Conservation (phyloP, 1,140 invertebrate genomes). For the Phymorhynchus buccinoides region DNA sequence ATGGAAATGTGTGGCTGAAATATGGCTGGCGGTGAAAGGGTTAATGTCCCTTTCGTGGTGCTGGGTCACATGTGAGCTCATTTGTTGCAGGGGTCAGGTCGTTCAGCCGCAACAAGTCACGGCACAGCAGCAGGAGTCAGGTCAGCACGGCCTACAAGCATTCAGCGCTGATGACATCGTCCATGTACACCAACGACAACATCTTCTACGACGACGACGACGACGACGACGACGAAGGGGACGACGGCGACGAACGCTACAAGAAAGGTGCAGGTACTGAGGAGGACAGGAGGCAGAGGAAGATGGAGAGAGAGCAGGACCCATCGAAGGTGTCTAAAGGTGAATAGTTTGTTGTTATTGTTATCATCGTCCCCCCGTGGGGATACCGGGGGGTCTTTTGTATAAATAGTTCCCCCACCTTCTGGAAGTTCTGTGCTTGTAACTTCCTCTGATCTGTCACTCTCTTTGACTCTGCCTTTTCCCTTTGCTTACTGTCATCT, state of each 20-base stretch:
- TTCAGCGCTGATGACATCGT: not conserved
- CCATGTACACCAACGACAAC: not conserved
- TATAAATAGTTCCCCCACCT: no score
- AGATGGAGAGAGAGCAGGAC: not conserved
- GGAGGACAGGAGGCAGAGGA: not conserved
- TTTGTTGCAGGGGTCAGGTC: not conserved
- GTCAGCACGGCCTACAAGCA: conserved; percentile 3
- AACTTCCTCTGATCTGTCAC: no score
- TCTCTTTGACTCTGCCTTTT: no score
- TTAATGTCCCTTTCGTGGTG: no score
- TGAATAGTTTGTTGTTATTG: no score
- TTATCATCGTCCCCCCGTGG: no score
- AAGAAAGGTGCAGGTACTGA: not conserved
- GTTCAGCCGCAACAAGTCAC: not conserved
- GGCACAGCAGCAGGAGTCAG: not conserved
- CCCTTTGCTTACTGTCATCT: no score
- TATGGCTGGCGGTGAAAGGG: no score
- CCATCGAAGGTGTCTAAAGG: not conserved
- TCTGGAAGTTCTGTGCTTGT: no score
- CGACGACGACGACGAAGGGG: not conserved
- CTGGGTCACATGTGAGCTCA: not conserved
- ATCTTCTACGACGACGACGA: not conserved
- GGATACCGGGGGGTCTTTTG: no score
- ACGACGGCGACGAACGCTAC: not conserved
- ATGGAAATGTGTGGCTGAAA: no score